Base-by-base conservation (phyloP, 2,888 invertebrate genomes). In the Camptogramma bilineatum region DNA sequence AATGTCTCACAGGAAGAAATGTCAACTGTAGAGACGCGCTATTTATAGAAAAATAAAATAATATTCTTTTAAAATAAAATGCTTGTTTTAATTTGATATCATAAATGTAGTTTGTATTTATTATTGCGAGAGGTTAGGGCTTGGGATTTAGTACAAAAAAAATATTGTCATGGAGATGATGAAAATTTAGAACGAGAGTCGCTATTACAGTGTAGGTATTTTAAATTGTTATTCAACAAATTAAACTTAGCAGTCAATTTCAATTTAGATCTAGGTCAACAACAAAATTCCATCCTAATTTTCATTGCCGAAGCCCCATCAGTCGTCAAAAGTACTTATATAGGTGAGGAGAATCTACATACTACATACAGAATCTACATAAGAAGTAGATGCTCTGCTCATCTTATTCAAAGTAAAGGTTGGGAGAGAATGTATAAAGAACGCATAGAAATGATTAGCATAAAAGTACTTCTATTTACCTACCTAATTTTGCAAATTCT, bases 271-370 rank as follows among this genome's bases (percentile, higher is more conserved):
- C 70, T 77, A 70, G 76, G 71, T 58, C 79, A 75, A 66, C 72
- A 70, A 69, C n/a, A 76, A 77, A 71, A 74, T 68, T 65, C 64
- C 71, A 66, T 66, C 69, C 67, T 52, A 72, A 75, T 75, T 75
- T 65, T 51, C 65, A 58, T 55, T 62, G 46, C 44, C 42, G 46
- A 52, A 46, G 51, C 4, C 5, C 16, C 46, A n/a, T n/a, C n/a
- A n/a, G 28, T 9, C 16, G 48, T 47, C 31, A 53, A 28, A 48
- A 56, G 46, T 56, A 56, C 28, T 42, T 44, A n/a, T n/a, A n/a
- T n/a, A 17, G 44, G 53, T 54, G 48, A 28, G 21, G n/a, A 57
- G n/a, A 57, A 57, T 53, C 55, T 56, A 24, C 52, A 52, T 56
- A 56, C 24, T 31, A 46, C 24, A 48, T 16, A 53, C 47, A 51